Evolutionary conservation across 2,888 invertebrate species (phyloP).

Genomic region (Cyclophora albipunctata): DNA sequence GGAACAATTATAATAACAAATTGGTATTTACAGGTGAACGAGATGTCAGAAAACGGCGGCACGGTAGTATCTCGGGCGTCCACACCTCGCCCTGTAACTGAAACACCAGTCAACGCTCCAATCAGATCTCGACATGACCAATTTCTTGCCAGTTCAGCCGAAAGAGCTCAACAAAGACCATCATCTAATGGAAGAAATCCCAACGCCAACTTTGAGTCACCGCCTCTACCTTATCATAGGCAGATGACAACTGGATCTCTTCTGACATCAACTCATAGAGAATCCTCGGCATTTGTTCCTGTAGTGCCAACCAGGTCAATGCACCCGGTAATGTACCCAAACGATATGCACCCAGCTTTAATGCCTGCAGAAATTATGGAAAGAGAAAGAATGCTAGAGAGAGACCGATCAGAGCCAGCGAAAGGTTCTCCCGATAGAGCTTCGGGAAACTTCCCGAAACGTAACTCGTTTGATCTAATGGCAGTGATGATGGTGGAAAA

Average conservation of each 20-base stretch:
- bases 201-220: slow-evolving; percentile 77
- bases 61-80: slow-evolving; percentile 64
- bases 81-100: slow-evolving; percentile 67
- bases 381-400: slow-evolving; percentile 69
- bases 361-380: slow-evolving; percentile 76
- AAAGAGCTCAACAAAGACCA: slow-evolving; percentile 60
- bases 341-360: slow-evolving; percentile 81
- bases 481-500: slow-evolving; percentile 91
- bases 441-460: slow-evolving; percentile 53
- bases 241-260: slow-evolving; percentile 74
- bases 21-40: slow-evolving; percentile 17
- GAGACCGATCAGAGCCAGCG: slow-evolving; percentile 61
- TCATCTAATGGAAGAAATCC: slow-evolving; percentile 70
- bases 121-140: slow-evolving; percentile 76
- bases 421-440: slow-evolving; percentile 71
- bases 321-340: slow-evolving; percentile 82
- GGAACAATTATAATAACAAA: too few relatives aligned
- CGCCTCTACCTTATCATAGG: slow-evolving; percentile 79
- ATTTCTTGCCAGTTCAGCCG: slow-evolving; percentile 74
- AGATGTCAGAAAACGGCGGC: slow-evolving; percentile 69
- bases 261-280: slow-evolving; percentile 77
- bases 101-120: slow-evolving; percentile 58
- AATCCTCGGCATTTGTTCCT: slow-evolving; percentile 90
- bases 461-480: slow-evolving; percentile 85
- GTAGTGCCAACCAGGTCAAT: slow-evolving; percentile 87